Evolutionary conservation across 1,140 invertebrate genomes (phyloP), one percentile per base, ranked within the genome.

Genomic region (Panagrolaimus sp.): DNA sequence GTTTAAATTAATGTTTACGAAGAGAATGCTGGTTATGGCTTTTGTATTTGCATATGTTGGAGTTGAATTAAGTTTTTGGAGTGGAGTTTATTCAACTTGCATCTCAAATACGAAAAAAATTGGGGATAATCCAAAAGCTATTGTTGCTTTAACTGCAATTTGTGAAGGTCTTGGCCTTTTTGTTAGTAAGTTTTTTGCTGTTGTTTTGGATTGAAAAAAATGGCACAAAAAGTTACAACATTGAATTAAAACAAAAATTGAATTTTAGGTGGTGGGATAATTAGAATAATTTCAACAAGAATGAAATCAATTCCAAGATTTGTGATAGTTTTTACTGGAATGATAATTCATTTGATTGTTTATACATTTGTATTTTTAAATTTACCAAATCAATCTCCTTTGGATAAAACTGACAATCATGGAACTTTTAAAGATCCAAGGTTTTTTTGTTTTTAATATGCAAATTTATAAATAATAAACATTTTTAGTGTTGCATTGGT

Each of bases 271-370:
- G 63, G 43, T 15, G 10, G 12, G 1, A 38, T 44, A 12, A 21
- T 44, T 26, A 47, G 26, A 38, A 21, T 44, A 5, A 47, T 65
- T 21, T 58, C 52, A 58, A 58, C 21, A 47, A 28, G 26, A 65
- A 58, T 28, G 1, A 21, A 28, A 14, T n/a, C 14, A 21, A 89
- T 88, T 87, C 92, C 92, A 21, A 88, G 93, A 68, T 91, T 92
- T 85, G 91, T 91, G 0, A 91, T 95, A 62, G 88, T 95, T 84
- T 89, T 90, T 78, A 84, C 91, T 6, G 89, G 91, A 38, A 94
- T 92, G 83, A 82, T 96, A 45, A 58, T 58, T 2, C 52, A 58
- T 17, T 26, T 58, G 10, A 26, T 10, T 21, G 28, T 28, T 10
- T 58, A 26, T 14, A 58, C 28, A 21, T 21, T 28, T 58, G 17